phyloP scores from a whole-genome alignment of 1,140 invertebrate genomes.

The Asbolus verrucosus region DNA sequence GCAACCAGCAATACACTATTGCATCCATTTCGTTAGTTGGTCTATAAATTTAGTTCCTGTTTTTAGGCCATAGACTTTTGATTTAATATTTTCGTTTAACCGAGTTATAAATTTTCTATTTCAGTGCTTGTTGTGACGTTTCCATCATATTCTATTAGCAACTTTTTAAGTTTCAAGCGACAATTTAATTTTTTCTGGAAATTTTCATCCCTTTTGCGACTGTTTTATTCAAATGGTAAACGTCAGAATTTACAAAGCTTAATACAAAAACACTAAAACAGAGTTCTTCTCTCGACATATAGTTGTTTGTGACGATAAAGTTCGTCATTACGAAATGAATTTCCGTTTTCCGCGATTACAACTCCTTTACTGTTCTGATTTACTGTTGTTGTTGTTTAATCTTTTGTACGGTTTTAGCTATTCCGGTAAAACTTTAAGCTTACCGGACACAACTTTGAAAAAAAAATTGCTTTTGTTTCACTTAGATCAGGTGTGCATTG shows the following conservation, averaged over 20 bases:
- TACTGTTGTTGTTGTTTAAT: slow-evolving; percentile 33
- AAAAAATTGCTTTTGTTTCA: too few species aligned
- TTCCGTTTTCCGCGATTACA: slow-evolving; percentile 30
- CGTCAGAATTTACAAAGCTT: background rate
- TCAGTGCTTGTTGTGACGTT: background rate
- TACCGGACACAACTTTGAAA: too few species aligned
- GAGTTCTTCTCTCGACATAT: too few species aligned
- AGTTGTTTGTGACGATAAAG: background rate
- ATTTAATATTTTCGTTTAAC: background rate
- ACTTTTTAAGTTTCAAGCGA: background rate
- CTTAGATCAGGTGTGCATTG: too few species aligned
- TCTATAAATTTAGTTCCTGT: too few species aligned
- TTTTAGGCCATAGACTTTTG: background rate
- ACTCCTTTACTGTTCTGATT: slow-evolving; percentile 11
- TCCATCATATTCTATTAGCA: background rate
- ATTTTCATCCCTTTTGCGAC: too few species aligned
- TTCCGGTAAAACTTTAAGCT: too few species aligned
- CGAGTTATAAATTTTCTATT: slow-evolving; percentile 4
- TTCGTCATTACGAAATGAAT: slow-evolving; percentile 35
- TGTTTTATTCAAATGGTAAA: slow-evolving; percentile 15
- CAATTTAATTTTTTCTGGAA: slow-evolving; percentile 18
- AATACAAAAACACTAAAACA: too few species aligned
- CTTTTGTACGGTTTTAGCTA: too few species aligned
- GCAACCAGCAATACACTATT: slow-evolving; percentile 16
- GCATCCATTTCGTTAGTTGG: too few species aligned